Evolutionary conservation across 2,888 invertebrate species (phyloP).

Genomic region (Caenorhabditis sp.): DNA sequence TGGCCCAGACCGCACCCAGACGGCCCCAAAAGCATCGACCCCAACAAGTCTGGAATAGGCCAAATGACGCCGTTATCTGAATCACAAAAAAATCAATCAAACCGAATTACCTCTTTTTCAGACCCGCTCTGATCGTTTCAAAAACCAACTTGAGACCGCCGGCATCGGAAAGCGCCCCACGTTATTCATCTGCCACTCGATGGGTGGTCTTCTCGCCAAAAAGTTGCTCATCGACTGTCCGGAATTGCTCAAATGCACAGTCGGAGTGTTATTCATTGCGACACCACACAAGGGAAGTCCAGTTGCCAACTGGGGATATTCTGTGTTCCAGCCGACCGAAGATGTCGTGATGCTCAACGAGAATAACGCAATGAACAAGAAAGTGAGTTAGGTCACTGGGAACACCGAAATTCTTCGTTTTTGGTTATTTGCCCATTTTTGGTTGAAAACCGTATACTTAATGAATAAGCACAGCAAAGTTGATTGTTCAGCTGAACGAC

Average conservation of each 20-base stretch:
- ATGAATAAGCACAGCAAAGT: not conserved
- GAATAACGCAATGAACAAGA: slow-evolving; percentile 66
- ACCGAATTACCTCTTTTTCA: too few species aligned
- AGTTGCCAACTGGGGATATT: slow-evolving; percentile 69
- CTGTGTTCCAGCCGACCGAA: slow-evolving; percentile 69
- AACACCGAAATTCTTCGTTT: not conserved
- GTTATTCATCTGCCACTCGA: slow-evolving; percentile 75
- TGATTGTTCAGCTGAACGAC: slow-evolving; percentile 66
- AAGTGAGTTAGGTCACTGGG: slow-evolving; percentile 44
- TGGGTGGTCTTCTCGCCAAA: slow-evolving; percentile 77
- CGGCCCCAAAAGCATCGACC: too few species aligned
- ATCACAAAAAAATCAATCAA: too few species aligned
- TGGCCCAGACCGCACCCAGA: too few species aligned
- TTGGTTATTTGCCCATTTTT: not conserved
- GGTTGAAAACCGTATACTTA: too few species aligned
- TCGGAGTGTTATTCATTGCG: slow-evolving; percentile 76
- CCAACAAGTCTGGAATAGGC: too few species aligned
- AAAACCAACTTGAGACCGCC: slow-evolving; percentile 61
- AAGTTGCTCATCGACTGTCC: slow-evolving; percentile 70
- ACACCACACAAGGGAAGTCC: slow-evolving; percentile 76
- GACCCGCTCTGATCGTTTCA: slow-evolving; percentile 65
- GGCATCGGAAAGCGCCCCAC: slow-evolving; percentile 74
- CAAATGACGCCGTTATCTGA: too few species aligned
- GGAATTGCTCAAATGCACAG: slow-evolving; percentile 50
- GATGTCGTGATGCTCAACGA: slow-evolving; percentile 70